phyloP scores from a whole-genome alignment of 2,888 invertebrate species.

The Dione juno region DNA sequence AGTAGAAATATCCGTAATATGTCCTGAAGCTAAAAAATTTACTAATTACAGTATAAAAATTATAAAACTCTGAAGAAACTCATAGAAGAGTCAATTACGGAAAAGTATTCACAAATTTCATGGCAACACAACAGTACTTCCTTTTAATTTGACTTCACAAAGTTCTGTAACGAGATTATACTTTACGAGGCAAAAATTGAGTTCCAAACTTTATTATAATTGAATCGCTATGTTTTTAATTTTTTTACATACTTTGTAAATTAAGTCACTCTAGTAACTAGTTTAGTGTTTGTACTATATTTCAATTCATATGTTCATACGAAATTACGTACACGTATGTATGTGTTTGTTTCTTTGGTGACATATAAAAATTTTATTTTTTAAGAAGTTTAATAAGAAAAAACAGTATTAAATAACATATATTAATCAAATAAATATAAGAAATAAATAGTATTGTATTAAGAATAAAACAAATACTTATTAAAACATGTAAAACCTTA shows the following conservation, averaged over 20 bases:
- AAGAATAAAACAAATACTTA: too few species aligned
- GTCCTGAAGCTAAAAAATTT: neutral
- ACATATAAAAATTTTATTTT: too few species aligned
- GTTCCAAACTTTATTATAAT: slow-evolving; percentile 58
- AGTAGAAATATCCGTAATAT: too few species aligned
- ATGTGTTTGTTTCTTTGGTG: too few species aligned
- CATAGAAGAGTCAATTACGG: slow-evolving; percentile 60
- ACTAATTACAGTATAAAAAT: slow-evolving; percentile 45
- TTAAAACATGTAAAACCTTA: too few species aligned
- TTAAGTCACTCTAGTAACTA: neutral
- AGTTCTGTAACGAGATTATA: slow-evolving; percentile 79
- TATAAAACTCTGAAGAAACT: slow-evolving; percentile 64
- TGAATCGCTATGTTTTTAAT: neutral
- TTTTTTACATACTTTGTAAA: neutral
- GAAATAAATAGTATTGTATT: too few species aligned
- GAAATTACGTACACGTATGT: too few species aligned
- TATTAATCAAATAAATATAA: too few species aligned
- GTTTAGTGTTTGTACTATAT: neutral
- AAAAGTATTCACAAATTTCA: slow-evolving; percentile 65
- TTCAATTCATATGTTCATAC: neutral
- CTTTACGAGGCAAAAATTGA: slow-evolving; percentile 78
- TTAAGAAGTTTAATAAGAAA: too few species aligned
- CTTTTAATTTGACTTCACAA: slow-evolving; percentile 78
- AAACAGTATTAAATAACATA: too few species aligned
- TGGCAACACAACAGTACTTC: slow-evolving; percentile 51